Evolutionary conservation across 2,888 invertebrate genomes (phyloP).

Genomic region (Hyles lineata): DNA sequence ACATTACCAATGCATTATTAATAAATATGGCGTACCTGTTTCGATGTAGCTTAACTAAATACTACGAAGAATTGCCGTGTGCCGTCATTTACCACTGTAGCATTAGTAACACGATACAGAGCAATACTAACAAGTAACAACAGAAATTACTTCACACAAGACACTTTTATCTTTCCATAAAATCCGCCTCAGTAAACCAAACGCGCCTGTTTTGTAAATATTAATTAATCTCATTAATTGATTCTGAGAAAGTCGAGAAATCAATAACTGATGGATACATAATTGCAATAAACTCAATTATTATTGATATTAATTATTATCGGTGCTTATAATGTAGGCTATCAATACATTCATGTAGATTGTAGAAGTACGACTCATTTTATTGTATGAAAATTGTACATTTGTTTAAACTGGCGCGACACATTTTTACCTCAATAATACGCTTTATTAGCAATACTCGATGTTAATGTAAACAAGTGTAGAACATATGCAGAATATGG

Average conservation of each 20-base stretch:
- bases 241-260: not conserved
- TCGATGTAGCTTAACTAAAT: no score
- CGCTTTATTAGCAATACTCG: conserved; percentile 17
- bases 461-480: conserved; percentile 23
- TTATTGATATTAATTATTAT: conserved; percentile 17
- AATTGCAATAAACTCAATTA: not conserved
- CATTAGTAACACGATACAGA: no score
- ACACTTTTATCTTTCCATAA: no score
- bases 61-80: no score
- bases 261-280: not conserved
- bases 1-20: no score
- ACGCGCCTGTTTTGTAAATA: no score
- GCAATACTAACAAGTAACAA: no score
- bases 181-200: no score
- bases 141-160: no score
- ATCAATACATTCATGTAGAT: not conserved
- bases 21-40: no score
- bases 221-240: not conserved
- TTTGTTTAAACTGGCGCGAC: conserved; percentile 14
- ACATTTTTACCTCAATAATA: conserved; percentile 2
- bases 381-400: not conserved
- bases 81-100: no score
- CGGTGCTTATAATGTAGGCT: not conserved
- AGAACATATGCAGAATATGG: conserved; percentile 21
- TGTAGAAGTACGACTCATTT: not conserved